phyloP scores from a whole-genome alignment of 2,113 vertebrate genomes.

The Pelusios castaneus region DNA sequence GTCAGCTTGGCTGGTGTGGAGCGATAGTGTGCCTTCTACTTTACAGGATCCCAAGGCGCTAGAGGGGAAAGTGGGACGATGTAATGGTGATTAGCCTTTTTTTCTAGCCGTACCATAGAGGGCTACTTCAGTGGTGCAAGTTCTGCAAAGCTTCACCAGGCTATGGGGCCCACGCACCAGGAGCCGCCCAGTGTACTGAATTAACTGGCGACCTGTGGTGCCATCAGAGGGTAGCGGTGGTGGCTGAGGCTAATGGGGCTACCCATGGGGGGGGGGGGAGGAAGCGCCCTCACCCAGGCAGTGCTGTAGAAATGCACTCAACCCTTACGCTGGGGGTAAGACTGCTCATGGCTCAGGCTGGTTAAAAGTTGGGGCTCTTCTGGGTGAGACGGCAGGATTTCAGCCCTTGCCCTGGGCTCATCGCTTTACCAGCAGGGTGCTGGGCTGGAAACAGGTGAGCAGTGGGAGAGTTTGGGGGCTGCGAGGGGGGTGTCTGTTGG shows the following conservation, averaged over 20 bases:
- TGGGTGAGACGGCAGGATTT: background rate
- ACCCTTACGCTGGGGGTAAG: too few species aligned
- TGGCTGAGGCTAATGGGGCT: too few species aligned
- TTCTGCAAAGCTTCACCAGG: background rate
- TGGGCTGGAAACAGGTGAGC: background rate
- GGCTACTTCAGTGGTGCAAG: background rate
- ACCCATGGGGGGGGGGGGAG: too few species aligned
- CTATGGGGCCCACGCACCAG: background rate
- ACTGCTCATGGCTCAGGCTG: background rate
- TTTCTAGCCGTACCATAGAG: background rate
- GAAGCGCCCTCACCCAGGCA: too few species aligned
- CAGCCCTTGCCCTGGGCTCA: background rate
- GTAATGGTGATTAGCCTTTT: background rate
- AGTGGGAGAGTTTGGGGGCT: background rate
- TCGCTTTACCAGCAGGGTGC: background rate
- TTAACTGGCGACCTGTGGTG: background rate
- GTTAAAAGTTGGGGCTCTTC: background rate
- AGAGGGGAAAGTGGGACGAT: background rate
- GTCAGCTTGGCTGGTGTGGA: too few species aligned
- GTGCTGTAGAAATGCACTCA: background rate
- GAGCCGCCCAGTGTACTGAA: background rate
- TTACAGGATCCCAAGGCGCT: background rate
- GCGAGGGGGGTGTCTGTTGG: too few species aligned
- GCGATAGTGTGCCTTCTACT: background rate
- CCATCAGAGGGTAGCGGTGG: background rate